Percentiles rank a stretch among this genome's conserved stretches.
These are phyloP conservation scores for Merodon equestris DNA, from an alignment of 2,888 invertebrate genomes.

Conservation along the genomic window DNA sequence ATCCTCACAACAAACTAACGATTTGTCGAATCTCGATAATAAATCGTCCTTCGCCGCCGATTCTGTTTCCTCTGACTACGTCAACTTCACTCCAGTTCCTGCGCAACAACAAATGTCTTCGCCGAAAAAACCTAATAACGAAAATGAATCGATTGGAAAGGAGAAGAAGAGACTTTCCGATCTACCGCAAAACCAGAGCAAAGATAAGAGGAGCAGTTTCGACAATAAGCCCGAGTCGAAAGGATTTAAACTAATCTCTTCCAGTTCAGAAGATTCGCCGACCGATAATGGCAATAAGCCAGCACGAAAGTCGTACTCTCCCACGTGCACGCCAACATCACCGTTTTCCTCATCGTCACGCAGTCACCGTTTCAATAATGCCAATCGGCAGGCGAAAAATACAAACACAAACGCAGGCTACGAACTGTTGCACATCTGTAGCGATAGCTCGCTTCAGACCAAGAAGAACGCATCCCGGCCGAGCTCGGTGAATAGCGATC, in stretches of 20 bases:
- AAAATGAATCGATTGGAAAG: constrained; percentile 4
- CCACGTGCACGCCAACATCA: constrained; percentile 43
- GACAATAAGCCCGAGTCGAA: constrained; percentile 11
- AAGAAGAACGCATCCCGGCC: constrained; percentile 75
- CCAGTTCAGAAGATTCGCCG: constrained; percentile 3
- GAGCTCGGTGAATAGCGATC: constrained; percentile 77
- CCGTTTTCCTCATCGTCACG: constrained; percentile 23
- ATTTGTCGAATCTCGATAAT: constrained; percentile 3
- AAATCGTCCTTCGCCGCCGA: constrained; percentile 27
- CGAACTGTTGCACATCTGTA: constrained; percentile 75
- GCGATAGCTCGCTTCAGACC: constrained; percentile 74
- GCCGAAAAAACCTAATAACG: constrained; percentile 8
- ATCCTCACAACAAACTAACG: constrained; percentile 2
- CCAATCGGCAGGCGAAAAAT: constrained; percentile 70
- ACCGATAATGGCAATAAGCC: constrained; percentile 17
- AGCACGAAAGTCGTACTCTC: constrained; percentile 32
- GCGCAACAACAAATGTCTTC: constrained; percentile 5
- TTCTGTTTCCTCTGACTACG: constrained; percentile 29
- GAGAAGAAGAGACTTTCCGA: constrained; percentile 9
- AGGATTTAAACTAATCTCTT: constrained; percentile 9
- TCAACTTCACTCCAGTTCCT: constrained; percentile 20
- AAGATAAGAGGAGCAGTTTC: constrained; percentile 27
- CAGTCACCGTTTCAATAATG: constrained; percentile 37
- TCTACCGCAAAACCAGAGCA: constrained; percentile 15
- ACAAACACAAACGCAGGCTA: constrained; percentile 71